phyloP scores from a whole-genome alignment of 2,888 invertebrate genomes.

The Furcula furcula region DNA sequence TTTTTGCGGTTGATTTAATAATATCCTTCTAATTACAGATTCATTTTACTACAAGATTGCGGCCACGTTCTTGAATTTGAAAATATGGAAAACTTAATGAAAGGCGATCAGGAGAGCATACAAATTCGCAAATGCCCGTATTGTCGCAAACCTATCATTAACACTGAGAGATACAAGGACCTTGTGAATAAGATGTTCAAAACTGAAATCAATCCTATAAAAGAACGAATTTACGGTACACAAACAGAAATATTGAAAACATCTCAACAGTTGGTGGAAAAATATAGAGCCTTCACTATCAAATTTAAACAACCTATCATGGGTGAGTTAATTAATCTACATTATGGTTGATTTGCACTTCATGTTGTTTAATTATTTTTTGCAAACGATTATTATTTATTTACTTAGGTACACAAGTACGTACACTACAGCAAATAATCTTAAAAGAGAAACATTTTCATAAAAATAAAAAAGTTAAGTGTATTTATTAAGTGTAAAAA shows the following conservation, averaged over 20 bases:
- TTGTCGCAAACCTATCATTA: slow-evolving; percentile 82
- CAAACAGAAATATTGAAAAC: slow-evolving; percentile 34
- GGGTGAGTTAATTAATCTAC: slow-evolving; percentile 15
- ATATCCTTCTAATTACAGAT: too few relatives aligned
- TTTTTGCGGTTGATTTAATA: too few relatives aligned
- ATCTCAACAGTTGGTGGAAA: slow-evolving; percentile 19
- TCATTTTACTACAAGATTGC: slow-evolving; percentile 78
- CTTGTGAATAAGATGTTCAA: slow-evolving; percentile 61
- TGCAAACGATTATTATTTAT: background rate
- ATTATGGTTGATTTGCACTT: background rate
- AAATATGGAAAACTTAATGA: slow-evolving; percentile 67
- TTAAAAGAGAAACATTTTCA: too few relatives aligned
- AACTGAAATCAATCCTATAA: slow-evolving; percentile 65
- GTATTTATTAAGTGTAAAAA: too few relatives aligned
- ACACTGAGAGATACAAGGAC: slow-evolving; percentile 80
- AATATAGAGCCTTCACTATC: slow-evolving; percentile 14
- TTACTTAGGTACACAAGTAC: background rate
- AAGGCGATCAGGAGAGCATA: slow-evolving; percentile 45
- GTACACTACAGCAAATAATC: too few relatives aligned
- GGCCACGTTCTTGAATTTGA: slow-evolving; percentile 70
- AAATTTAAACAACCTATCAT: slow-evolving; percentile 9
- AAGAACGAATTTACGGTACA: slow-evolving; percentile 59
- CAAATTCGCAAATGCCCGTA: slow-evolving; percentile 76
- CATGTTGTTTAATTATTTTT: background rate
- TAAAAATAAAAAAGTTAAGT: too few relatives aligned